These are phyloP conservation scores for Harpegnathos saltator DNA, from an alignment of 1,140 invertebrate genomes.

Conservation along the genomic window DNA sequence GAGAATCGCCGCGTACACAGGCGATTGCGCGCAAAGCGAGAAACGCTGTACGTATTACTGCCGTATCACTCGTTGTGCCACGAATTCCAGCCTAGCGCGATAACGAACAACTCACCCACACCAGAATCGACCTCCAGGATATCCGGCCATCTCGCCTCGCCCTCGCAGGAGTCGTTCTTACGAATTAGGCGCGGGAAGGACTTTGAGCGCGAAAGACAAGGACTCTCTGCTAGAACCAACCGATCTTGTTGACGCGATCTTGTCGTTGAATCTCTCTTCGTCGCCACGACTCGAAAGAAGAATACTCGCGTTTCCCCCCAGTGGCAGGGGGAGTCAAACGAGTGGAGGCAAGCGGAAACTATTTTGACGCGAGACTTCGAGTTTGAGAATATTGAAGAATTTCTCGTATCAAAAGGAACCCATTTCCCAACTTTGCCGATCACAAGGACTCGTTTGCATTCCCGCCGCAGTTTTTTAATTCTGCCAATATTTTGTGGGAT, in stretches of 20 bases:
- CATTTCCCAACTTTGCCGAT: no score
- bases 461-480: no score
- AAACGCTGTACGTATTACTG: no score
- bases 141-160: conserved; percentile 76
- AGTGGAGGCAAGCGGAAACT: no score
- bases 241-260: conserved; percentile 67
- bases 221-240: conserved; percentile 69
- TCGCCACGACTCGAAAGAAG: neutral
- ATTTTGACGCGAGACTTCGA: no score
- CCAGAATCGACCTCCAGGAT: conserved; percentile 78
- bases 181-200: conserved; percentile 38
- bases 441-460: no score
- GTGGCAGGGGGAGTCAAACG: no score
- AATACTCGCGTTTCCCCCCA: neutral
- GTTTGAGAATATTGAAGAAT: no score
- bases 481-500: no score
- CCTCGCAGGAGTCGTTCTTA: conserved; percentile 48
- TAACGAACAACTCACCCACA: conserved; percentile 80
- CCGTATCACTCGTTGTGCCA: conserved; percentile 12
- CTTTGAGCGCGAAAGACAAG: conserved; percentile 53
- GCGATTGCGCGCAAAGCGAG: no score
- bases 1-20: no score
- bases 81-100: neutral
- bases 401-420: no score
- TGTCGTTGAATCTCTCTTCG: neutral